Conservation (phyloP, 1,140 invertebrate genomes). For the Formica selysi region DNA sequence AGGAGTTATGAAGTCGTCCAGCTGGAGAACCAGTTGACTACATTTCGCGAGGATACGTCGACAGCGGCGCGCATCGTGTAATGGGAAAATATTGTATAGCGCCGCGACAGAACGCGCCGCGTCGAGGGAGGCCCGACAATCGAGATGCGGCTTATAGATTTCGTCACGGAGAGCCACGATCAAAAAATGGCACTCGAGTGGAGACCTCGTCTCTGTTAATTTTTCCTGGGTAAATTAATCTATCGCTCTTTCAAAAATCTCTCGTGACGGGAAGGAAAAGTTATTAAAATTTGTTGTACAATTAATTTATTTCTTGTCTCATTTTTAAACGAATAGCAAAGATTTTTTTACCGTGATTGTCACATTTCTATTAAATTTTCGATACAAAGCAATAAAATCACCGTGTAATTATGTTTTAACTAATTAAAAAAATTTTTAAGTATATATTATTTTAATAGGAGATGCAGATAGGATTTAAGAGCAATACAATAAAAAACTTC, state of each 20-base stretch:
- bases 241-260: not conserved
- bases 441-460: not conserved
- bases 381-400: not conserved
- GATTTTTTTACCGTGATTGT: not conserved
- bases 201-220: not conserved
- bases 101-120: conserved; percentile 66
- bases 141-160: conserved; percentile 71
- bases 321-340: not conserved
- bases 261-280: not conserved
- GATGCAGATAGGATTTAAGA: not conserved
- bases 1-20: conserved; percentile 83
- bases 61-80: conserved; percentile 68
- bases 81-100: conserved; percentile 77
- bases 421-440: not conserved
- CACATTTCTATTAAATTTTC: not conserved
- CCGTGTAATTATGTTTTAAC: not conserved
- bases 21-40: conserved; percentile 77
- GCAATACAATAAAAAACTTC: not conserved
- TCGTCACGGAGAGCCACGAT: conserved; percentile 71
- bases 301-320: not conserved
- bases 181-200: conserved; percentile 45
- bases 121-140: conserved; percentile 64
- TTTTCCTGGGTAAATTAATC: not conserved
- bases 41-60: conserved; percentile 76
- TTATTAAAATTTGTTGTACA: not conserved